These are phyloP conservation scores for Xestoiulus laeticollis DNA, from an alignment of 2,888 invertebrate species.

Conservation along the genomic window DNA sequence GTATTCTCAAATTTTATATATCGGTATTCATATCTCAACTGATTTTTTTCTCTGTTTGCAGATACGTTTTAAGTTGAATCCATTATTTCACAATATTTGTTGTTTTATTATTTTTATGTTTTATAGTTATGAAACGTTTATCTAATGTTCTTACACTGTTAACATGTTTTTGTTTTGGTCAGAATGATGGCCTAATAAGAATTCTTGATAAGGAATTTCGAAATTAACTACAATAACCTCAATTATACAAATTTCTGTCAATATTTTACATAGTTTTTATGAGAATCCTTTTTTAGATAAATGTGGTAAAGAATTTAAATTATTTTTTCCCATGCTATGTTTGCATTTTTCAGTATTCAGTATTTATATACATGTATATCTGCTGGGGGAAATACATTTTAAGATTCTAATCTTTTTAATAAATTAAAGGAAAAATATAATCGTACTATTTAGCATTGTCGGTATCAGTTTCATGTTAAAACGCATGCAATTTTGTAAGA, in stretches of 20 bases:
- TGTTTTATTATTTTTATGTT: background rate
- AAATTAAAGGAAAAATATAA: too few species aligned
- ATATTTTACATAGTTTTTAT: too few species aligned
- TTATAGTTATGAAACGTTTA: background rate
- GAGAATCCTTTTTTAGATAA: too few species aligned
- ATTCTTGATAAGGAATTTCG: background rate
- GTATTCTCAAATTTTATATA: background rate
- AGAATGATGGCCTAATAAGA: background rate
- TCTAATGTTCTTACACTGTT: background rate
- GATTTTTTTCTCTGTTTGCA: background rate
- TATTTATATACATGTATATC: too few species aligned
- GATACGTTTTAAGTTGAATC: background rate
- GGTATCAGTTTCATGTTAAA: background rate
- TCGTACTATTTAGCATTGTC: too few species aligned
- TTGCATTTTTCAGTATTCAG: too few species aligned
- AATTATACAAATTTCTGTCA: too few species aligned
- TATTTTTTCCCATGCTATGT: too few species aligned
- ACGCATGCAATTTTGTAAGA: background rate
- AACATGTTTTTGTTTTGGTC: background rate
- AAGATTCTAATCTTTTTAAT: too few species aligned
- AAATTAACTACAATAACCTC: too few species aligned
- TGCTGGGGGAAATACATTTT: too few species aligned
- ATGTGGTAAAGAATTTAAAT: too few species aligned
- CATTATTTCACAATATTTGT: background rate
- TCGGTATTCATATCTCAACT: background rate